These are phyloP conservation scores for Xiphophorus maculatus DNA, from an alignment of 2,113 vertebrate species.

Conservation along the genomic window DNA sequence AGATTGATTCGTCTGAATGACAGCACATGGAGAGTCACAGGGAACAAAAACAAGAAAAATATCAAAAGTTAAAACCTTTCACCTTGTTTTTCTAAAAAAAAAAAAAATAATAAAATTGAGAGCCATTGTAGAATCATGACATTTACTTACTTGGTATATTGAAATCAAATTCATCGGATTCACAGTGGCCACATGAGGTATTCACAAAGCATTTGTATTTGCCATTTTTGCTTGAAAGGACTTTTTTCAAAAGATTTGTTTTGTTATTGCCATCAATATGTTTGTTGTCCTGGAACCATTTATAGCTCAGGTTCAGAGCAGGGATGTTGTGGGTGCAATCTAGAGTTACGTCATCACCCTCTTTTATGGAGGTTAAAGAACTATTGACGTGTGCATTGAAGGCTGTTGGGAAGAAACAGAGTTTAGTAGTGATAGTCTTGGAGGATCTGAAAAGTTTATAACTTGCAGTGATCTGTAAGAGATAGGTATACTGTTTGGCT, in stretches of 20 bases:
- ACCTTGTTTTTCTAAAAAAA: background rate
- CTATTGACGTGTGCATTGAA: slow-evolving; percentile 21
- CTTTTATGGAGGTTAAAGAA: fast-evolving
- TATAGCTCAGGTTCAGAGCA: background rate
- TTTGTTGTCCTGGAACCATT: background rate
- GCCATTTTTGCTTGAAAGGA: fast-evolving
- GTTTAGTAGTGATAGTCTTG: slow-evolving; percentile 5
- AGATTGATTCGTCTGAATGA: background rate
- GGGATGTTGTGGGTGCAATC: slow-evolving; percentile 42
- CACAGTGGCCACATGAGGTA: background rate
- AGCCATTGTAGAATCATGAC: background rate
- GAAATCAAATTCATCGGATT: background rate
- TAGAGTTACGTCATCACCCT: background rate
- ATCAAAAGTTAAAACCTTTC: background rate
- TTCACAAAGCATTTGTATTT: slow-evolving; percentile 42
- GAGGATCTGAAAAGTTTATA: background rate
- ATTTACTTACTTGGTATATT: slow-evolving; percentile 28
- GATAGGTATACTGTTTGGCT: background rate
- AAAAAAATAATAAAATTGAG: background rate
- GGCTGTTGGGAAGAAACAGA: slow-evolving; percentile 21
- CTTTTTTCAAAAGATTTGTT: fast-evolving
- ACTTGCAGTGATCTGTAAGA: background rate
- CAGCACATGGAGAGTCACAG: background rate
- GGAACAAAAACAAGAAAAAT: background rate
- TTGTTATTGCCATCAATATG: fast-evolving